Evolutionary conservation across 1,140 invertebrate species (phyloP).

Genomic region (Argopecten irradians): DNA sequence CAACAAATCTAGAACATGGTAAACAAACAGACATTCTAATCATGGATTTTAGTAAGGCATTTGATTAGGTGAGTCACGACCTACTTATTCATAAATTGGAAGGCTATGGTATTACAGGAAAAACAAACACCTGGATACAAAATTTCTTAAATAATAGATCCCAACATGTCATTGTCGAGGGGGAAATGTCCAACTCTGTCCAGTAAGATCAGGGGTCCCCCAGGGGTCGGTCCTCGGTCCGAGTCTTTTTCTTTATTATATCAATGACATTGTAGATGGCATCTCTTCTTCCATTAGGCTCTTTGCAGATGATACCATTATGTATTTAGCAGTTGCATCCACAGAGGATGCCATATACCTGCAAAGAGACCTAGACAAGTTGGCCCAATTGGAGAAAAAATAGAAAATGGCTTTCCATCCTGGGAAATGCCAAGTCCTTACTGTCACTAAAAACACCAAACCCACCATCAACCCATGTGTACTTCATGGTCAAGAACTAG

Average conservation of each 20-base stretch:
- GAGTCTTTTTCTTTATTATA: slow-evolving; percentile 52
- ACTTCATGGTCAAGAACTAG: too few relatives aligned
- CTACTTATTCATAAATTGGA: too few relatives aligned
- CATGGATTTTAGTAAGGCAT: slow-evolving; percentile 56
- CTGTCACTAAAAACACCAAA: too few relatives aligned
- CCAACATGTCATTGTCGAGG: slow-evolving; percentile 50
- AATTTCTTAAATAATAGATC: slow-evolving; percentile 38
- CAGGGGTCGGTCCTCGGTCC: slow-evolving; percentile 54
- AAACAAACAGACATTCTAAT: slow-evolving; percentile 14
- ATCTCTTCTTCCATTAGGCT: slow-evolving; percentile 23
- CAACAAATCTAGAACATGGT: slow-evolving; percentile 31
- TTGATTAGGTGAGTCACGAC: slow-evolving; percentile 61
- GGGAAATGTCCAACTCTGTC: slow-evolving; percentile 33
- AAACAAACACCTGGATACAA: slow-evolving; percentile 44
- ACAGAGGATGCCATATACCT: too few relatives aligned
- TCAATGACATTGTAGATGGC: slow-evolving; percentile 40
- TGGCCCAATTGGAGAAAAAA: too few relatives aligned
- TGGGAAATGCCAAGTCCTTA: too few relatives aligned
- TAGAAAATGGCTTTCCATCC: too few relatives aligned
- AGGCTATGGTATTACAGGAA: slow-evolving; percentile 50
- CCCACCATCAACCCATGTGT: too few relatives aligned
- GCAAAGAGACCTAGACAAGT: too few relatives aligned
- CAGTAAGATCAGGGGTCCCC: slow-evolving; percentile 44
- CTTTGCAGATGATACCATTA: slow-evolving; percentile 41
- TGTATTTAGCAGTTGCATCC: slow-evolving; percentile 12